phyloP scores from a whole-genome alignment of 2,797 vertebrate genomes.

The Syndactyla subalaris region DNA sequence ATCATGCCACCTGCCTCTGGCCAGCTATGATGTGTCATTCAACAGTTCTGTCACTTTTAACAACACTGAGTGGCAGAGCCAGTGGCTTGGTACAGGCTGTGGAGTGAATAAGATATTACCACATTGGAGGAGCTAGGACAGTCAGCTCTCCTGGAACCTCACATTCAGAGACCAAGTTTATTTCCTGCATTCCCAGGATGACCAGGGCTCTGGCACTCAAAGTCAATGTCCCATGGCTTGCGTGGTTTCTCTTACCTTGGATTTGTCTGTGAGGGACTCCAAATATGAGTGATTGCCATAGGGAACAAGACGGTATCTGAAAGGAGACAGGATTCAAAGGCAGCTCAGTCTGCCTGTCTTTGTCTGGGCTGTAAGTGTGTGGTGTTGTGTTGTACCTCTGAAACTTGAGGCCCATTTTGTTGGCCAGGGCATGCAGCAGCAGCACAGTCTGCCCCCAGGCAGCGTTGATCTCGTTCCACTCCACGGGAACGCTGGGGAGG shows the following conservation, averaged over 20 bases:
- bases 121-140: accelerated
- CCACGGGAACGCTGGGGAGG: constrained; percentile 95
- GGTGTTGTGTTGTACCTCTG: constrained; percentile 83
- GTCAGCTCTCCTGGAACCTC: not conserved
- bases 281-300: constrained; percentile 98
- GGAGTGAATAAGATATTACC: not conserved
- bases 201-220: not conserved
- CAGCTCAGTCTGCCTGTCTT: not conserved
- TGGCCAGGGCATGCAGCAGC: constrained; percentile 93
- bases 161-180: not conserved
- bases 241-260: constrained; percentile 78
- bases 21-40: accelerated
- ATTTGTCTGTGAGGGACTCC: constrained; percentile 95
- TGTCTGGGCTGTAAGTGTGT: accelerated
- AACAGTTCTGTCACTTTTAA: not conserved
- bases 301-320: constrained; percentile 94
- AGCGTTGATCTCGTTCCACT: constrained; percentile 99
- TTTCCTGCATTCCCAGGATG: accelerated
- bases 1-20: not conserved
- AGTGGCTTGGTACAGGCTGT: accelerated
- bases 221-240: accelerated
- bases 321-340: not conserved
- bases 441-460: constrained; percentile 98
- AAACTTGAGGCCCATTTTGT: constrained; percentile 97
- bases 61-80: not conserved